phyloP scores from a whole-genome alignment of 2,888 invertebrate species.

The Parnassius orleans region DNA sequence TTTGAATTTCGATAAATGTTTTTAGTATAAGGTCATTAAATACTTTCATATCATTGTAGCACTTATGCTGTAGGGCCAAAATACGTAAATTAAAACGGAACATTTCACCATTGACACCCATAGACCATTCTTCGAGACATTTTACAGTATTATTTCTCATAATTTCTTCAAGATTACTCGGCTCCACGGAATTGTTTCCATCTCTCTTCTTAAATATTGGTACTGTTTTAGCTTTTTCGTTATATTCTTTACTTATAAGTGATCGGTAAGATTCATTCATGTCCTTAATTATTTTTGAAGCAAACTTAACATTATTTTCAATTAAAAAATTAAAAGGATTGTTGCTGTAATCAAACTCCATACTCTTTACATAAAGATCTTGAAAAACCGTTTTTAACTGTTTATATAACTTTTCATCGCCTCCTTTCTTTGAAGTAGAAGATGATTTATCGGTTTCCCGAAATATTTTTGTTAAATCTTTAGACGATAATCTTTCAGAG shows the following conservation, averaged over 20 bases:
- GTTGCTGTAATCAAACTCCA: constrained; percentile 61
- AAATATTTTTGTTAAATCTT: constrained; percentile 61
- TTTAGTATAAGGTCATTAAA: constrained; percentile 63
- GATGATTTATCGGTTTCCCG: constrained; percentile 58
- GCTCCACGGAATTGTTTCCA: constrained; percentile 48
- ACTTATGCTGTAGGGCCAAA: constrained; percentile 57
- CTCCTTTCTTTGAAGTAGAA: constrained; percentile 51
- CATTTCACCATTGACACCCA: constrained; percentile 80
- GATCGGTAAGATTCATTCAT: constrained; percentile 56
- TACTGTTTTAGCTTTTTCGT: constrained; percentile 57
- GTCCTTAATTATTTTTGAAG: constrained; percentile 59
- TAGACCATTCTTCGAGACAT: constrained; percentile 80
- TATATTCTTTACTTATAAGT: constrained; percentile 59
- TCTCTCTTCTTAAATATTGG: constrained; percentile 60
- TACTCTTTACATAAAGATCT: constrained; percentile 62
- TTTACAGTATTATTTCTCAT: constrained; percentile 65
- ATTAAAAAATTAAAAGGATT: constrained; percentile 68
- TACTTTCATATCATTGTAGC: constrained; percentile 65
- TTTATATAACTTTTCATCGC: constrained; percentile 64
- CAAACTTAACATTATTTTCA: constrained; percentile 67
- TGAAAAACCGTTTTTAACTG: constrained; percentile 58
- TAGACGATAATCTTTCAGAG: constrained; percentile 56
- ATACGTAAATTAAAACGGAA: constrained; percentile 71
- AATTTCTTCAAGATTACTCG: constrained; percentile 52
- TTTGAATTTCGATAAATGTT: constrained; percentile 68